phyloP scores from a whole-genome alignment of 1,140 invertebrate genomes.

The Calliphora vicina region DNA sequence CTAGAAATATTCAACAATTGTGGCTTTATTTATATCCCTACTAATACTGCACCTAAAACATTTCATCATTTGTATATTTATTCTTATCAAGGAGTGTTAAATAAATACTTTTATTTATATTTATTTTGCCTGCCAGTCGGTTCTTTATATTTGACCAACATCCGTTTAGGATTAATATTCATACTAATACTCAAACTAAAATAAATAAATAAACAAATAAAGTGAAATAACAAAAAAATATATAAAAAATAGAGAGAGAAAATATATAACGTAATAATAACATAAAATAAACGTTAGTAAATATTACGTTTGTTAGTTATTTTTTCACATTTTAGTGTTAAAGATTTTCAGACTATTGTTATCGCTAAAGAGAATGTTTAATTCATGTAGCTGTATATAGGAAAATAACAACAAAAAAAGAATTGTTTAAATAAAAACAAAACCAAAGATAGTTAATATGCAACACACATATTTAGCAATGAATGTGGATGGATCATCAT shows the following conservation, averaged over 20 bases:
- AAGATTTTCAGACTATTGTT: neutral
- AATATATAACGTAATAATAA: no score
- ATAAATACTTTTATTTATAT: no score
- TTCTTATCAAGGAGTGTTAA: no score
- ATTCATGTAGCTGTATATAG: neutral
- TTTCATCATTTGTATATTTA: no score
- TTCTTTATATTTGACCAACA: neutral
- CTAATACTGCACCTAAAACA: no score
- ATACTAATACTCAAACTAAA: neutral
- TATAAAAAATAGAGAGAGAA: neutral
- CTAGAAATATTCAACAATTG: no score
- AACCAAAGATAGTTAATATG: neutral
- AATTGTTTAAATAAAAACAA: neutral
- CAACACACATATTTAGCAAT: constrained; percentile 5
- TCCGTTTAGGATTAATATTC: neutral
- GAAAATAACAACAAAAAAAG: neutral
- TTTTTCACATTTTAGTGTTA: neutral
- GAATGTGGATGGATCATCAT: neutral
- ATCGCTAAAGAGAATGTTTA: neutral
- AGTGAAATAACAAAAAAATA: neutral
- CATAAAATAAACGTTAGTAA: neutral
- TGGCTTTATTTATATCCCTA: no score
- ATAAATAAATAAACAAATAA: neutral
- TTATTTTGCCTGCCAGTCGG: no score
- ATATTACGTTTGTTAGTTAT: neutral